phyloP scores from a whole-genome alignment of 2,113 vertebrate genomes.

The Gavia stellata region DNA sequence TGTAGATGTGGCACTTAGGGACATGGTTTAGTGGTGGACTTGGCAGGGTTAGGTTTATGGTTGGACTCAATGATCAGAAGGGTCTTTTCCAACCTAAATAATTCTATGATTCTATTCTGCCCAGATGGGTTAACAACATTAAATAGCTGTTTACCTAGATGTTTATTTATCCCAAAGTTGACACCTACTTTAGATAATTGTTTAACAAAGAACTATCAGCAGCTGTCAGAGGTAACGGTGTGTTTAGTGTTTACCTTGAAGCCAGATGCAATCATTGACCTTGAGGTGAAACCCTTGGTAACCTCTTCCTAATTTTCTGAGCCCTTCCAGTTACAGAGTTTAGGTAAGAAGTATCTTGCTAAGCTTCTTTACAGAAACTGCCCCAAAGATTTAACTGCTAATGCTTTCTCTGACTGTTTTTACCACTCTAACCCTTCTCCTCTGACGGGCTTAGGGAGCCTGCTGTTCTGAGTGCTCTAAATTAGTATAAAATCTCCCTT shows the following conservation, averaged over 20 bases:
- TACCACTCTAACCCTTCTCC: neutral
- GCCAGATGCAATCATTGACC: neutral
- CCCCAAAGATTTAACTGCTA: neutral
- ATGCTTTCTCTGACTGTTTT: neutral
- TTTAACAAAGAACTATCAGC: conserved; percentile 13
- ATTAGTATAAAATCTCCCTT: neutral
- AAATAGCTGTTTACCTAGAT: neutral
- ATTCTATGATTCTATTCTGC: neutral
- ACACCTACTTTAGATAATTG: neutral
- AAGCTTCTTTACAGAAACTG: neutral
- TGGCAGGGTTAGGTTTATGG: neutral
- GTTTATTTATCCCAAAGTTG: neutral
- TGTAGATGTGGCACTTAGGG: neutral
- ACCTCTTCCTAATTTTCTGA: neutral
- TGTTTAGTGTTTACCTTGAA: conserved; percentile 11
- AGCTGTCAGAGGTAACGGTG: neutral
- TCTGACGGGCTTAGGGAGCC: neutral
- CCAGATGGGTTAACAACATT: neutral
- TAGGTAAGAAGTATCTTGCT: neutral
- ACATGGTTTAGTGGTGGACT: neutral
- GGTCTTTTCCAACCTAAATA: neutral
- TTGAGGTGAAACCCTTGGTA: neutral
- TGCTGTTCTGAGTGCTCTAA: neutral
- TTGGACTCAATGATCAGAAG: neutral
- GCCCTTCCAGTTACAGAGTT: neutral